Evolutionary conservation across 1,140 invertebrate genomes (phyloP).

Genomic region (Atta texana): DNA sequence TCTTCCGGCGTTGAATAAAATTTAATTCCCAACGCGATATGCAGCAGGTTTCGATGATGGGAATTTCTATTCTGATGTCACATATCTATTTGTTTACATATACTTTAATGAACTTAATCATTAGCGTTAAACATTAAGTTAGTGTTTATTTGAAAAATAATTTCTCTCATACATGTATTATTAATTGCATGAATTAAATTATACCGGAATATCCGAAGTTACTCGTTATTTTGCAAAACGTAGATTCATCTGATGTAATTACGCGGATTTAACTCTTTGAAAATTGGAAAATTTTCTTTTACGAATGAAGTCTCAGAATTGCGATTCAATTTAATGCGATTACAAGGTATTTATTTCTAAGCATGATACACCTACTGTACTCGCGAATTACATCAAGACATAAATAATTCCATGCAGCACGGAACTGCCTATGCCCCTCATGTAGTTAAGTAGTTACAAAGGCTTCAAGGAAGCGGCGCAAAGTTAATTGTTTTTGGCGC

Average conservation of each 20-base stretch:
- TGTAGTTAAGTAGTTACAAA: slow-evolving; percentile 60
- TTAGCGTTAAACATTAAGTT: neutral
- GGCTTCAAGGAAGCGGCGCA: slow-evolving; percentile 47
- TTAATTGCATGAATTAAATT: neutral
- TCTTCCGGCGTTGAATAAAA: slow-evolving; percentile 42
- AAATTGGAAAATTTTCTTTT: neutral
- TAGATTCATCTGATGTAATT: neutral
- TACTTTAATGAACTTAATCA: neutral
- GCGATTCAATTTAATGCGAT: slow-evolving; percentile 11
- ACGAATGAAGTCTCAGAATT: neutral
- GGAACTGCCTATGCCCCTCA: slow-evolving; percentile 4
- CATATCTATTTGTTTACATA: neutral
- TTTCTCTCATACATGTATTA: neutral
- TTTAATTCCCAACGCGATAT: slow-evolving; percentile 34
- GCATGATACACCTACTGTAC: neutral
- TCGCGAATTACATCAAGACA: slow-evolving; percentile 37
- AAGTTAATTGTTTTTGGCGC: slow-evolving; percentile 62
- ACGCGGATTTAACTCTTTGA: neutral
- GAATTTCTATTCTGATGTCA: neutral
- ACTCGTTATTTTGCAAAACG: neutral
- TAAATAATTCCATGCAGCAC: slow-evolving; percentile 35
- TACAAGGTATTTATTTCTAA: neutral
- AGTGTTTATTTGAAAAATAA: slow-evolving; percentile 15
- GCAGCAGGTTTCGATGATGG: slow-evolving; percentile 14
- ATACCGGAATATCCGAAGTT: neutral